These are phyloP conservation scores for Merops nubicus DNA, from an alignment of 2,113 vertebrate genomes.

Conservation along the genomic window DNA sequence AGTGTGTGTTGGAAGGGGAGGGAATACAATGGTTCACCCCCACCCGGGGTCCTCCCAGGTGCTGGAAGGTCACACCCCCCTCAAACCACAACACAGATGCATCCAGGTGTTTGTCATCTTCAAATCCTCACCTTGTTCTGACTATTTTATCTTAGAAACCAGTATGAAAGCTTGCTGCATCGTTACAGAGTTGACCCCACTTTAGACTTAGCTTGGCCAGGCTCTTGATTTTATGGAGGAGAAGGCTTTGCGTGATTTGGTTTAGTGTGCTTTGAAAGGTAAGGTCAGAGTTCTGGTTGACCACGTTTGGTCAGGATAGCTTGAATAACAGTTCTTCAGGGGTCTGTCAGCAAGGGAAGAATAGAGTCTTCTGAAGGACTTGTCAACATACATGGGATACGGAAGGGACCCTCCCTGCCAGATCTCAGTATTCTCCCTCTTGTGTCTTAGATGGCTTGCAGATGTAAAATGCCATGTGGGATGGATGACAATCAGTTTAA, in stretches of 20 bases:
- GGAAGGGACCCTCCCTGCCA: neutral
- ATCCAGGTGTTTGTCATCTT: neutral
- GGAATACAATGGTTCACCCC: too few species aligned
- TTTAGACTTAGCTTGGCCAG: neutral
- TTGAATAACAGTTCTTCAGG: neutral
- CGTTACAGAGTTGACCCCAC: rapidly evolving
- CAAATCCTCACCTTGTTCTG: neutral
- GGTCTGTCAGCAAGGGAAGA: neutral
- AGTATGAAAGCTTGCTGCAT: neutral
- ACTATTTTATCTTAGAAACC: neutral
- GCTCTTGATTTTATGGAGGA: neutral
- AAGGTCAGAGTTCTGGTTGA: neutral
- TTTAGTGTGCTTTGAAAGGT: neutral
- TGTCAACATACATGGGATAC: rapidly evolving
- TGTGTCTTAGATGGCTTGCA: neutral
- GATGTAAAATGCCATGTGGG: neutral
- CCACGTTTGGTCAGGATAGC: neutral
- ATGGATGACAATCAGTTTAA: neutral
- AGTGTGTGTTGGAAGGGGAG: too few species aligned
- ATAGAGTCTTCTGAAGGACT: neutral
- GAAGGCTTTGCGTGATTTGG: neutral
- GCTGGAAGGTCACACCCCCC: too few species aligned
- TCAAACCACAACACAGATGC: too few species aligned
- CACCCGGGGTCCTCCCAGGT: too few species aligned
- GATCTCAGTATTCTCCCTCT: neutral